phyloP scores from a whole-genome alignment of 2,888 invertebrate species.

The Euclidia mi region DNA sequence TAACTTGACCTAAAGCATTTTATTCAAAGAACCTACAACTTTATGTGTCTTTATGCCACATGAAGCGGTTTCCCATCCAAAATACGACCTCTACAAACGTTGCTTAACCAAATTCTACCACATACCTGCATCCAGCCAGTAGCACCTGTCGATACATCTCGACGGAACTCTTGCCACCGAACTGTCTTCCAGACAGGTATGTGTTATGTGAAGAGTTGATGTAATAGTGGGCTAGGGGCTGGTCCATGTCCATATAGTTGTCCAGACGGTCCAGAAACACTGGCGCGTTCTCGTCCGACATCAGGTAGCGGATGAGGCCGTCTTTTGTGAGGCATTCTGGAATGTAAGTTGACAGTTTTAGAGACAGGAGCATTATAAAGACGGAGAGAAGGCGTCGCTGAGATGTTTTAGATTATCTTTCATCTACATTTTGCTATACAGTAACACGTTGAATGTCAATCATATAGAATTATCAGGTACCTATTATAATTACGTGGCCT shows the following conservation, averaged over 20 bases:
- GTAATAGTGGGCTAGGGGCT: constrained; percentile 99
- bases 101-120: background rate
- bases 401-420: too few species aligned
- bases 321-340: constrained; percentile 96
- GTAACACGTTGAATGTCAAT: too few species aligned
- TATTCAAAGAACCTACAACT: too few species aligned
- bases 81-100: too few species aligned
- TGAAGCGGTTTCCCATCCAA: too few species aligned
- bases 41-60: too few species aligned
- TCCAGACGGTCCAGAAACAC: constrained; percentile 99
- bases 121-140: constrained; percentile 98
- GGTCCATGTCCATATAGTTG: constrained; percentile 99
- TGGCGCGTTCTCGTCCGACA: constrained; percentile 99
- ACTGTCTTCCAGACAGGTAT: constrained; percentile 98
- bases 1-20: too few species aligned
- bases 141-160: constrained; percentile 99
- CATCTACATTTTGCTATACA: too few species aligned
- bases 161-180: constrained; percentile 99
- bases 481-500: too few species aligned
- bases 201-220: constrained; percentile 99
- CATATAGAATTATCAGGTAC: too few species aligned
- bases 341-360: constrained; percentile 39
- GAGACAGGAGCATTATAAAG: background rate
- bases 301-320: constrained; percentile 99
- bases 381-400: too few species aligned